A percentile compares a stretch with the other conserved stretches of the same genome.
Evolutionary conservation across 2,888 invertebrate genomes (phyloP).

Genomic region (Diaphora mendica): DNA sequence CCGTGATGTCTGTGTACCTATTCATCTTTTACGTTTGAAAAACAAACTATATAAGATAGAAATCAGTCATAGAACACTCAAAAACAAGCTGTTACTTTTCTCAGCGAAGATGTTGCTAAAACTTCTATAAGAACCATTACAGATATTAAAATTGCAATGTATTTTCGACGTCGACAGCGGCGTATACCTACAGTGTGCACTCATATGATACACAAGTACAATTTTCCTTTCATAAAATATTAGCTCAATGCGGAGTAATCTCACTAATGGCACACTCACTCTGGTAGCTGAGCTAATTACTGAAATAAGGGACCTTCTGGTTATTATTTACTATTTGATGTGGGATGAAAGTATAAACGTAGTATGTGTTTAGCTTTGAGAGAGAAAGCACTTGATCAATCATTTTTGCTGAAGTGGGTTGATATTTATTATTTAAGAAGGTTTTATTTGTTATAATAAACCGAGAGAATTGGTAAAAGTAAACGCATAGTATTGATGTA

Average conservation of each 20-base stretch:
- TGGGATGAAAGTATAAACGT: neutral
- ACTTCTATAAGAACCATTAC: neutral
- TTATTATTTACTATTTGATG: slow-evolving; percentile 10
- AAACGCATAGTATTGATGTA: too few species aligned
- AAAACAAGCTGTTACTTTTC: neutral
- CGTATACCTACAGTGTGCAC: slow-evolving; percentile 23
- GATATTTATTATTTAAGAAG: neutral
- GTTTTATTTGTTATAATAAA: neutral
- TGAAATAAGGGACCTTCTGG: slow-evolving; percentile 33
- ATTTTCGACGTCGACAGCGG: slow-evolving; percentile 28
- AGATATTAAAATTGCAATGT: slow-evolving; percentile 5
- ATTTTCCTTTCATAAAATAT: slow-evolving; percentile 61
- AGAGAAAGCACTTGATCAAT: neutral
- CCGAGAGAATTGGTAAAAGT: too few species aligned
- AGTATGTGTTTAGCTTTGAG: neutral
- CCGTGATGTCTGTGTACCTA: too few species aligned
- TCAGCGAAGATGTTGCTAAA: neutral
- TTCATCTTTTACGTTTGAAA: neutral
- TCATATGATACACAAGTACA: slow-evolving; percentile 30
- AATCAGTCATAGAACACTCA: neutral
- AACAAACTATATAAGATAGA: too few species aligned
- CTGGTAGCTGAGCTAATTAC: slow-evolving; percentile 47
- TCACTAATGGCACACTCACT: slow-evolving; percentile 53
- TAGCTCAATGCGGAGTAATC: slow-evolving; percentile 56
- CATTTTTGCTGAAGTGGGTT: neutral